These are phyloP conservation scores for Xenops minutus DNA, from an alignment of 2,797 vertebrate genomes.

Conservation along the genomic window DNA sequence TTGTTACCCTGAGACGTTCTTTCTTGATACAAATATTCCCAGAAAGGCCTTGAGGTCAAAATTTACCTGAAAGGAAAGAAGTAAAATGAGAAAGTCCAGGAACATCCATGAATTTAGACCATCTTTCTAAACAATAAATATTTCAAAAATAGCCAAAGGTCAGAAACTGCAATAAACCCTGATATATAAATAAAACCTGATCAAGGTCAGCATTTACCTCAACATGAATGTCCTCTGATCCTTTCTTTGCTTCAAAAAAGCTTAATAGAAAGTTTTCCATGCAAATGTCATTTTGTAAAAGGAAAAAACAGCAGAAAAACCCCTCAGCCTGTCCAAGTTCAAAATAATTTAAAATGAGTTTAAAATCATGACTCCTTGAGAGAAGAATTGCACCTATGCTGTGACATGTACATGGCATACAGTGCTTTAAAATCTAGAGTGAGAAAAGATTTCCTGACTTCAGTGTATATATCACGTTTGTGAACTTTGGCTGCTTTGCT, in stretches of 20 bases:
- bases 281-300: slow-evolving; percentile 20
- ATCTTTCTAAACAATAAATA: slow-evolving; percentile 17
- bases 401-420: neutral
- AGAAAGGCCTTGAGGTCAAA: slow-evolving; percentile 3
- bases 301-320: neutral
- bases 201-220: slow-evolving; percentile 18
- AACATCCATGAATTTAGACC: slow-evolving; percentile 24
- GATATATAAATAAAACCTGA: neutral
- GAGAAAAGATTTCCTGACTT: slow-evolving; percentile 40
- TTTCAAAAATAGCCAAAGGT: slow-evolving; percentile 4
- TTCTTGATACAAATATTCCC: neutral
- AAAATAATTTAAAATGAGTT: neutral
- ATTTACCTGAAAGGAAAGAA: neutral
- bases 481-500: slow-evolving; percentile 30
- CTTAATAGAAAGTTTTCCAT: neutral
- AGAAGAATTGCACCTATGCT: slow-evolving; percentile 7
- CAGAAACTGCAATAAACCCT: neutral
- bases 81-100: neutral
- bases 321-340: neutral
- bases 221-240: neutral
- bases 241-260: neutral
- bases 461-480: slow-evolving; percentile 19
- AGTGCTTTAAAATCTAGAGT: neutral
- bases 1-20: neutral
- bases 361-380: neutral